phyloP scores from a whole-genome alignment of 2,888 invertebrate genomes.

The Hylaea fasciaria region DNA sequence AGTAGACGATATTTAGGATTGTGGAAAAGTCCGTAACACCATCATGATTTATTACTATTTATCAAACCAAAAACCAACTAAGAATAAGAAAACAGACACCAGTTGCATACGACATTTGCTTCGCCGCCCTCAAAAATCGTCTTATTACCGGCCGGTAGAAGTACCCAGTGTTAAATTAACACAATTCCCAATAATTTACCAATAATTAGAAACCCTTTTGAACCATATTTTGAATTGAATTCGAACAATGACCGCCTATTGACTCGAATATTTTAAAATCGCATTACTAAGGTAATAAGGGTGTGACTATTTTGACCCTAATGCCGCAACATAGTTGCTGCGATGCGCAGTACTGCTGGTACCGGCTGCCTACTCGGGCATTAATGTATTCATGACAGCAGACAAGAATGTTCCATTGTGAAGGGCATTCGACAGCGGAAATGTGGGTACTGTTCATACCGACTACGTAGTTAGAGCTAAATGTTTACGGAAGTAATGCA shows the following conservation, averaged over 20 bases:
- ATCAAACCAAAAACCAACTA: too few species aligned
- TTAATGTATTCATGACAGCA: conserved; percentile 1
- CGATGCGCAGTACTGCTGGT: conserved; percentile 6
- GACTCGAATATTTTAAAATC: conserved; percentile 9
- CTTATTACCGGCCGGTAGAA: too few species aligned
- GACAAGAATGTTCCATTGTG: conserved; percentile 25
- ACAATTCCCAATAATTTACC: neutral
- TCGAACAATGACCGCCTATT: neutral
- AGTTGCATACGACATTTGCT: too few species aligned
- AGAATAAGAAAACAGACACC: too few species aligned
- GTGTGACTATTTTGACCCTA: conserved; percentile 7
- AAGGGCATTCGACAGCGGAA: conserved; percentile 10
- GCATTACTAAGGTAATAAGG: neutral
- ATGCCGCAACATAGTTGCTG: conserved; percentile 16
- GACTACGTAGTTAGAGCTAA: neutral
- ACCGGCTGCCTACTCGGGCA: neutral
- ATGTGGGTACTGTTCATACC: neutral
- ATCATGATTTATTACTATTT: too few species aligned
- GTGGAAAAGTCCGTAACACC: too few species aligned
- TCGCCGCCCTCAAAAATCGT: too few species aligned
- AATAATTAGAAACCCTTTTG: neutral
- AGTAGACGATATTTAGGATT: too few species aligned
- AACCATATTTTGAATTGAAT: neutral
- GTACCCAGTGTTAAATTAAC: too few species aligned
- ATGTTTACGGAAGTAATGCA: too few species aligned